Evolutionary conservation across 2,113 vertebrate species (phyloP).

Genomic region (Calidris pygmaea): DNA sequence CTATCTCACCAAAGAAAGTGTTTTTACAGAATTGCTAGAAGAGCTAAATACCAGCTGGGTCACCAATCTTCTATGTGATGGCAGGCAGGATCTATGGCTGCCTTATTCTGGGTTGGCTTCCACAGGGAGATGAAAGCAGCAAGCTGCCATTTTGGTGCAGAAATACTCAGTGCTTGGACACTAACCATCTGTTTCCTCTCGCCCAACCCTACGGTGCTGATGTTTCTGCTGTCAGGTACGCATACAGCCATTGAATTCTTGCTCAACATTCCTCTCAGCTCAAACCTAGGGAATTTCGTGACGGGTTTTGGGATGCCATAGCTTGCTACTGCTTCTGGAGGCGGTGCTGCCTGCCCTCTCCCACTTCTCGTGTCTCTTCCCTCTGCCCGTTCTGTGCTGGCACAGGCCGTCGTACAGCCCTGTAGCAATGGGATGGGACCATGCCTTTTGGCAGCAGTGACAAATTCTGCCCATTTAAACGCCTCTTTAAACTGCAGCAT

Average conservation of each 20-base stretch:
- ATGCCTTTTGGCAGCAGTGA: not conserved
- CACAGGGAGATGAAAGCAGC: not conserved
- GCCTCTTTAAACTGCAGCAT: not conserved
- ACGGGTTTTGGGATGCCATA: not conserved
- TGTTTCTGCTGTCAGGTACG: not conserved
- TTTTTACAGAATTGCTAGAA: not conserved
- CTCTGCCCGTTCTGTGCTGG: not conserved
- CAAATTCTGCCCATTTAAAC: not conserved
- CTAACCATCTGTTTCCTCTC: not conserved
- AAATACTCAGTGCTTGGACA: not conserved
- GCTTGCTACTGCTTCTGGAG: not conserved
- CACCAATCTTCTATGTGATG: not conserved
- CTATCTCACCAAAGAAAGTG: not conserved
- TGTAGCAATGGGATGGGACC: not conserved
- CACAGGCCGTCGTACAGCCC: not conserved
- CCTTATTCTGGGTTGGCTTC: not conserved
- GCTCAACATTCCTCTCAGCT: not conserved
- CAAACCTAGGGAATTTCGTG: not conserved
- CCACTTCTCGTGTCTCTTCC: not conserved
- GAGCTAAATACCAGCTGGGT: not conserved
- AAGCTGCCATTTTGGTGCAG: not conserved
- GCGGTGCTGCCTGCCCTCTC: not conserved
- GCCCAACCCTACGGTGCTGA: not conserved
- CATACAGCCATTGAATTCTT: not conserved
- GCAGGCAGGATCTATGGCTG: not conserved